Evolutionary conservation across 1,140 invertebrate species (phyloP), one percentile per base, ranked within the genome.

Genomic region (Lordiphosa collinella): DNA sequence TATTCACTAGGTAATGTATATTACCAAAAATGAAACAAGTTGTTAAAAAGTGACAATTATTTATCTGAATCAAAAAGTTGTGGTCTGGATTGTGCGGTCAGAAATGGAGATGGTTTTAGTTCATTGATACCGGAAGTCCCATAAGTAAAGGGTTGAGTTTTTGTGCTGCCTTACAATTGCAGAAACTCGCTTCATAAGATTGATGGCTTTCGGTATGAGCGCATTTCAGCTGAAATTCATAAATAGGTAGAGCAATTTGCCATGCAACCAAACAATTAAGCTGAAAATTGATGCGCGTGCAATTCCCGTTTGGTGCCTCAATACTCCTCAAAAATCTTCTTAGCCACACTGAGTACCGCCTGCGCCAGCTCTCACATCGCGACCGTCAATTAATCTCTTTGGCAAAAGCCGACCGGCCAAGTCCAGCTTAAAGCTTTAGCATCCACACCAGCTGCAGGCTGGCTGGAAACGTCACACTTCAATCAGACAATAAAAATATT

Each of bases 401-500:
- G 56, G 47, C 61, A 51, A 80, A 80, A 59, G 70, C 75, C 75
- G 71, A 68, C 74, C 53, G 29, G 37, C 16, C 43, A 25, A 7
- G 22, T 25, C 22, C 22, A 25, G 22, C 22, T 25, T 25, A 25
- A 25, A 25, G 22, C 22, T 25, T 50, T 4, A 18, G 18, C 18
- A 1, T 18, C 18, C 3, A 4, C 18, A 4, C 18, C 13, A 32
- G 37, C 37, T 16, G 14, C 12, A 49, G 36, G 52, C 59, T 75
- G 37, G 14, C 47, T 29, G 34, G 60, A 49, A 57, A 80, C 75
- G 66, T 82, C 75, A 80, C 76, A 80, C 75, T 80, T 80, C 75
- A 82, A 80, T 80, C 75, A 80, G 66, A 82, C 76, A 82, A 80
- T 82, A 80, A 80, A 67, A 82, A 80, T 80, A 80, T 80, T 82